Conservation (phyloP, 2,113 vertebrate genomes). For the Indri indri region DNA sequence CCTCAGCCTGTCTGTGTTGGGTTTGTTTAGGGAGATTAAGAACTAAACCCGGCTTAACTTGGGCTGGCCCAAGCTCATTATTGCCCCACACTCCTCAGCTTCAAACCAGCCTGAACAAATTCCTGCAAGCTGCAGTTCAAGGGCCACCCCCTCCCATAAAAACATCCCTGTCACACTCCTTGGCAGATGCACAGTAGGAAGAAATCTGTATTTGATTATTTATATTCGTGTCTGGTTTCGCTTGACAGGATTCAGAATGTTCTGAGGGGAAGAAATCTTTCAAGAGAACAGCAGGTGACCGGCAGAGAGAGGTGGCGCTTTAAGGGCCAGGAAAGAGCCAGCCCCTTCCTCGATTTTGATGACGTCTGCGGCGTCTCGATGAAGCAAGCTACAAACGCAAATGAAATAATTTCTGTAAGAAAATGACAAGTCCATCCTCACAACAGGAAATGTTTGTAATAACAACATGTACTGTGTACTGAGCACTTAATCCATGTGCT, state of each 20-base stretch:
- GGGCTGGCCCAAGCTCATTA: background rate
- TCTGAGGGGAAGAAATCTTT: background rate
- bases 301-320: background rate
- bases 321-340: background rate
- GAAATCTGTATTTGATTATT: slow-evolving; percentile 9
- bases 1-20: background rate
- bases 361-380: background rate
- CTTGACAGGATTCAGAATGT: slow-evolving; percentile 35
- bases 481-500: background rate
- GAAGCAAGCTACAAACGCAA: background rate
- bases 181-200: background rate
- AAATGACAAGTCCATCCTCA: background rate
- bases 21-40: slow-evolving; percentile 50
- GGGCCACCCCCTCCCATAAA: fast-evolving
- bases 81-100: background rate
- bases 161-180: background rate
- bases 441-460: background rate
- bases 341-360: background rate
- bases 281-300: background rate
- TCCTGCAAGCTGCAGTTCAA: background rate
- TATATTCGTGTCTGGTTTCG: background rate
- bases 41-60: slow-evolving; percentile 27
- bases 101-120: background rate
- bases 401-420: background rate
- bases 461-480: fast-evolving